These are phyloP conservation scores for Pseudopodoces humilis DNA, from an alignment of 2,113 vertebrate genomes.

Conservation along the genomic window DNA sequence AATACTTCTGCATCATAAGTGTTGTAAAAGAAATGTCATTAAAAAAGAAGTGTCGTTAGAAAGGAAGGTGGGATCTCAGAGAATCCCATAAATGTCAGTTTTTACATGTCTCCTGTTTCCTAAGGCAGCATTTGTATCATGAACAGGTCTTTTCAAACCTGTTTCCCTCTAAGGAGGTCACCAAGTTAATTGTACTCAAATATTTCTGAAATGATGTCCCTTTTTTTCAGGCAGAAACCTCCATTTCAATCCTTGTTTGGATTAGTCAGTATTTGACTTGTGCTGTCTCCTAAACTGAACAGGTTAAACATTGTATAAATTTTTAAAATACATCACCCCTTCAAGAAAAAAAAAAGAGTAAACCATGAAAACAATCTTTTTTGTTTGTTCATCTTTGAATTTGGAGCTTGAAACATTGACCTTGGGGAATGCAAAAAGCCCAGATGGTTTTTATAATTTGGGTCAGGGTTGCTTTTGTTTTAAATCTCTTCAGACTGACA, in stretches of 20 bases:
- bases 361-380: not conserved
- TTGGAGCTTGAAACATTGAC: not conserved
- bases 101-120: not conserved
- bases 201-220: not conserved
- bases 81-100: not conserved
- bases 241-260: not conserved
- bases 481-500: not conserved
- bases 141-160: not conserved
- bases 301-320: not conserved
- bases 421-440: not conserved
- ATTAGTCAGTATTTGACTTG: not conserved
- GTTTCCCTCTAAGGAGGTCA: not conserved
- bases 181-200: not conserved
- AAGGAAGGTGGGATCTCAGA: not conserved
- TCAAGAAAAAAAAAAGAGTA: accelerated
- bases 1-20: not conserved
- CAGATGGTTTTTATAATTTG: not conserved
- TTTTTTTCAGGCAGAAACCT: not conserved
- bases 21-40: not conserved
- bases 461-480: not conserved
- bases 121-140: not conserved
- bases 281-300: not conserved
- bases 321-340: not conserved
- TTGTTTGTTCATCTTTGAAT: not conserved
- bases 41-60: not conserved